Evolutionary conservation across 2,797 vertebrate species (phyloP), one percentile per base, ranked within the genome.

Genomic region (Acrocephalus scirpaceus): DNA sequence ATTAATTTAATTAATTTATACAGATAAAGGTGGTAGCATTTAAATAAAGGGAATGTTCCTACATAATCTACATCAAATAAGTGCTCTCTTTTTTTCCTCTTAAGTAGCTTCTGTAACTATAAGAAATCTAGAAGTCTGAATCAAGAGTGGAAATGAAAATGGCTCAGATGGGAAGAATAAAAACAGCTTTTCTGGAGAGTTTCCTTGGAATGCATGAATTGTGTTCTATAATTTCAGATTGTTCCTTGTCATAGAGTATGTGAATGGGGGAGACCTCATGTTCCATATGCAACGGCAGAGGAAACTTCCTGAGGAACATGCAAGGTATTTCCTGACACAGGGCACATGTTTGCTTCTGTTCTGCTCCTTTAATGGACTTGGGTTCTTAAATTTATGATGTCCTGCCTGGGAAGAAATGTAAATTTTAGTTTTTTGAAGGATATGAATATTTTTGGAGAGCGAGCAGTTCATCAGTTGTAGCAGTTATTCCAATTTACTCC

Each of bases 211-310:
- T 64, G 45, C 60, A 92, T 85, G 30, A 65, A 77, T 21, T 90
- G 30, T 90, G 6, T 74, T 85, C 32, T 97, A 4, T 94, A 27
- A 77, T 91, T 97, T 66, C 97, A 99, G 99, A 96, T 97, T 99
- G 93, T 99, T 99, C 97, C 98, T 99, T 90, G 99, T 99, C 96
- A 99, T 99, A 38, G 99, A 99, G 65, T 99, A 99, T 7, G 99
- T 99, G 69, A 99, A 99, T 4, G 99, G 99, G 4, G 99, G 99
- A 13, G 99, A 99, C 95, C 98, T 99, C 95, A 99, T 99, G 99
- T 99, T 99, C 97, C 99, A 99, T 96, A 99, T 99, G 99, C 99
- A 99, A 97, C 98, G 99, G 50, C 99, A 99, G 91, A 98, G 99
- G 96, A 99, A 99, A 60, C 99, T 99, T 77, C 99, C 99, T 1